Evolutionary conservation across 2,797 vertebrate genomes (phyloP).

Genomic region (Poecilia velifera): DNA sequence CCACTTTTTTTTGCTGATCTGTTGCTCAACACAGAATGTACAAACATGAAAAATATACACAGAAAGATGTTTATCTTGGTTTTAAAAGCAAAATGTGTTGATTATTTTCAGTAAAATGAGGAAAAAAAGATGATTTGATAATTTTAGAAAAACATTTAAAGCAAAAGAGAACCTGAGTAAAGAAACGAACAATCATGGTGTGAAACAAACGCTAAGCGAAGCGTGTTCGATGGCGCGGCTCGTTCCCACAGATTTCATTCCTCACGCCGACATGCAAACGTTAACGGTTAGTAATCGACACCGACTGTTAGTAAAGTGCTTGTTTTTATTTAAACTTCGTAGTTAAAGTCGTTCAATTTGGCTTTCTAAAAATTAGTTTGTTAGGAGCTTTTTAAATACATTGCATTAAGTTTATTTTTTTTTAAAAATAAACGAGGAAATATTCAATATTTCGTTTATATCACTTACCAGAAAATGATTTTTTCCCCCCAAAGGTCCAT

Average conservation of each 20-base stretch:
- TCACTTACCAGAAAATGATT: conserved; percentile 10
- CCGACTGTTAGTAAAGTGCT: conserved; percentile 70
- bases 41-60: conserved; percentile 28
- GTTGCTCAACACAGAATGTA: conserved; percentile 19
- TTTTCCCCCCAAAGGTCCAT: neutral
- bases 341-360: conserved; percentile 25
- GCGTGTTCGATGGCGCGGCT: conserved; percentile 7
- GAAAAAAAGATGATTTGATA: neutral
- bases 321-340: conserved; percentile 44
- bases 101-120: neutral
- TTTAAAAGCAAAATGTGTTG: neutral
- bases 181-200: conserved; percentile 10
- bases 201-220: conserved; percentile 32
- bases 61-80: neutral
- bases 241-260: conserved; percentile 23
- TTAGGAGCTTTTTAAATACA: conserved; percentile 33
- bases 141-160: conserved; percentile 28
- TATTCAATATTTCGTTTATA: conserved; percentile 24
- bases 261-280: conserved; percentile 43
- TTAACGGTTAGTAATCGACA: conserved; percentile 50
- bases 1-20: conserved; percentile 41
- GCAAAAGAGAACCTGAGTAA: neutral
- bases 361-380: conserved; percentile 14
- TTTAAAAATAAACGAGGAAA: neutral
- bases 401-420: conserved; percentile 23